Conservation (phyloP, 2,888 invertebrate species). For the Microplitis deprimator region DNA sequence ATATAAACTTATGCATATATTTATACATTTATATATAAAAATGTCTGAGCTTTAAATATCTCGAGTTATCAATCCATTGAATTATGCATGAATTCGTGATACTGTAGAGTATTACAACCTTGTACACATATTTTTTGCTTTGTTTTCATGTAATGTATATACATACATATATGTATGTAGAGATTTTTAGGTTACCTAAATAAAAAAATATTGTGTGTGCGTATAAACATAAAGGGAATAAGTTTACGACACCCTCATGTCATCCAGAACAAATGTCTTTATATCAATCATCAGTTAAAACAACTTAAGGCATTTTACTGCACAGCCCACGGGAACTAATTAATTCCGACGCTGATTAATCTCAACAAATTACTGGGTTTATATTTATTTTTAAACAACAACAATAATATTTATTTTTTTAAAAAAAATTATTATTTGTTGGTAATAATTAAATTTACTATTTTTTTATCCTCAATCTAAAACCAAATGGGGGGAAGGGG, state of each 20-base stretch:
- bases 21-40: background rate
- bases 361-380: conserved; percentile 54
- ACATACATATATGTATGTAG: too few relatives aligned
- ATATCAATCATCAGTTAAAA: conserved; percentile 52
- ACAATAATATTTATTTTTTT: background rate
- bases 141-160: too few relatives aligned
- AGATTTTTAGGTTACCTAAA: background rate
- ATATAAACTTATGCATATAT: background rate
- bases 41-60: background rate
- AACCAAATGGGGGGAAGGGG: too few relatives aligned
- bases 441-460: background rate
- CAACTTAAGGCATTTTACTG: background rate
- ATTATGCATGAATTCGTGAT: conserved; percentile 8
- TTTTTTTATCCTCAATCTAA: too few relatives aligned
- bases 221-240: background rate
- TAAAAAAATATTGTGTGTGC: background rate
- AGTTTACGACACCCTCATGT: background rate
- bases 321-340: conserved; percentile 51
- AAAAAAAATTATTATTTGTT: background rate
- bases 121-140: too few relatives aligned
- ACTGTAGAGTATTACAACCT: background rate
- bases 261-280: conserved; percentile 48
- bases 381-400: conserved; percentile 13
- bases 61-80: conserved; percentile 6
- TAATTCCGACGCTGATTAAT: conserved; percentile 63